phyloP scores from a whole-genome alignment of 2,888 invertebrate species.

The Apocheima hispidaria region DNA sequence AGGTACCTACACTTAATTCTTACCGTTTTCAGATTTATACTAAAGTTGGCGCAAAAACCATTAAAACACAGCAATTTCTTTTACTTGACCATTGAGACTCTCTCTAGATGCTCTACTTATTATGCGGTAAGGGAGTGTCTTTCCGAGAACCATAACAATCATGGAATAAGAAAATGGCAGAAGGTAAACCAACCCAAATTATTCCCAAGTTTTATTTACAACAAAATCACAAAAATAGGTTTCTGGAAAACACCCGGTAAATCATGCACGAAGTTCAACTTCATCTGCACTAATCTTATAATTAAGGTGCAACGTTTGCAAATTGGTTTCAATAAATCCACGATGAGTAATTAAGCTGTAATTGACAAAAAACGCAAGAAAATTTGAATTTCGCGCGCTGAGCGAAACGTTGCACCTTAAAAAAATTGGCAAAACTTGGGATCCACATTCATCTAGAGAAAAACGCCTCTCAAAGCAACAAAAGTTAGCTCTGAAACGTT shows the following conservation, averaged over 20 bases:
- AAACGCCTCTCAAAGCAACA: too few relatives aligned
- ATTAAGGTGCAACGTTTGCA: too few relatives aligned
- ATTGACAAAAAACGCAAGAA: too few relatives aligned
- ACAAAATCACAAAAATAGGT: background rate
- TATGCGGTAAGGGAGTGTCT: constrained; percentile 24
- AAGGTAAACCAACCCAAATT: background rate
- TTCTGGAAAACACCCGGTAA: background rate
- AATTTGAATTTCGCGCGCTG: too few relatives aligned
- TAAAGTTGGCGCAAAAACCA: constrained; percentile 6
- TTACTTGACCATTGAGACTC: background rate
- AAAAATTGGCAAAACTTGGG: too few relatives aligned
- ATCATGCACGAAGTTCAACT: too few relatives aligned
- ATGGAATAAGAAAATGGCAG: constrained; percentile 19
- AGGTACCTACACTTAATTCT: background rate
- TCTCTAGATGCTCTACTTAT: constrained; percentile 30
- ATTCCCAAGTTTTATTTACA: background rate
- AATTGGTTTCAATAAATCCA: too few relatives aligned
- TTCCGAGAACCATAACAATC: constrained; percentile 21
- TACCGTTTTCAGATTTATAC: background rate
- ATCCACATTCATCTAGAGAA: too few relatives aligned
- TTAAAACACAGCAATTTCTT: constrained; percentile 13
- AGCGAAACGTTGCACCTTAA: too few relatives aligned
- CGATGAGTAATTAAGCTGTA: too few relatives aligned
- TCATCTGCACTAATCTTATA: too few relatives aligned
- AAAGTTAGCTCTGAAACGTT: too few relatives aligned